phyloP scores from a whole-genome alignment of 2,113 vertebrate species.

The Prolemur simus region DNA sequence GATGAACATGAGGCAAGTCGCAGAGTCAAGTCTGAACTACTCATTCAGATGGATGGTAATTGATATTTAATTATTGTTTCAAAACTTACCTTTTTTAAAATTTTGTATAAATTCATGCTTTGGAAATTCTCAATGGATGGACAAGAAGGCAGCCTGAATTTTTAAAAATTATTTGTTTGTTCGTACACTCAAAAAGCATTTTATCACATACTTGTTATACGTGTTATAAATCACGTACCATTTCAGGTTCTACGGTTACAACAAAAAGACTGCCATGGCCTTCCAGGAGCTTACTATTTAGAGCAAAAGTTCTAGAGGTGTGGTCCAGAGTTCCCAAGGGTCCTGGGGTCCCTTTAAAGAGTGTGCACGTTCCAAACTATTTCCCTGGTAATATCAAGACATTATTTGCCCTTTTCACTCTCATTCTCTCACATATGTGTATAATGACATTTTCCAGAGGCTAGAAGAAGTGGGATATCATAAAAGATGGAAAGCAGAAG shows the following conservation, averaged over 20 bases:
- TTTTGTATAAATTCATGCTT: not conserved
- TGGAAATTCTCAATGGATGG: not conserved
- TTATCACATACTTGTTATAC: not conserved
- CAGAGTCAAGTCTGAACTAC: conserved; percentile 90
- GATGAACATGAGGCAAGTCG: conserved; percentile 90
- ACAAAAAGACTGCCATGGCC: not conserved
- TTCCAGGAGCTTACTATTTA: not conserved
- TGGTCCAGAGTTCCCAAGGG: not conserved
- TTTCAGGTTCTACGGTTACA: not conserved
- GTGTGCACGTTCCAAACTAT: not conserved
- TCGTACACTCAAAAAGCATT: not conserved
- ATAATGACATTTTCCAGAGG: not conserved
- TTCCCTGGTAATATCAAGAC: not conserved
- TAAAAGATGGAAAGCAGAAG: not conserved
- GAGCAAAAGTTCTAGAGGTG: not conserved
- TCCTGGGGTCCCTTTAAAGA: not conserved
- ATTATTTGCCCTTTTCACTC: not conserved
- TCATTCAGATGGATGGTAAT: conserved; percentile 91
- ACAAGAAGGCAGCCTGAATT: not conserved
- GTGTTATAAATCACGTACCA: not conserved
- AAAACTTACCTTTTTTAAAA: not conserved
- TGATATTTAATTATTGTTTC: not conserved
- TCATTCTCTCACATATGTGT: not conserved
- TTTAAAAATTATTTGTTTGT: not conserved
- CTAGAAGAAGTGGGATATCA: not conserved